Conservation (phyloP, 2,888 invertebrate genomes). For the Tineola bisselliella region DNA sequence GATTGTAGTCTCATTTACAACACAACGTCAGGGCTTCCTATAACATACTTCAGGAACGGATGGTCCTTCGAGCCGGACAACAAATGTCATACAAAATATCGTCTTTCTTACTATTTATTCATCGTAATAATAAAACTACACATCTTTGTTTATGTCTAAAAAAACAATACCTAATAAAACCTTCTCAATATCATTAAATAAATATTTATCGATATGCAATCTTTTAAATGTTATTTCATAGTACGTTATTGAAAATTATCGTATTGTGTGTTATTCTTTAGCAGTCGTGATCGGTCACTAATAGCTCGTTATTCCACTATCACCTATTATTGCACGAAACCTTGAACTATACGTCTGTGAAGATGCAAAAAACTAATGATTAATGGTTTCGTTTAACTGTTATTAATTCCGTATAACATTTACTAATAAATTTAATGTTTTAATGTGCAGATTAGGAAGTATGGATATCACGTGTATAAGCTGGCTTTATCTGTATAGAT, state of each 20-base stretch:
- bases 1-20: too few relatives aligned
- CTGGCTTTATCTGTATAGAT: too few relatives aligned
- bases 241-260: background rate
- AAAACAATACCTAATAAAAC: too few relatives aligned
- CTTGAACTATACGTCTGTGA: conserved; percentile 4
- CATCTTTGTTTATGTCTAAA: too few relatives aligned
- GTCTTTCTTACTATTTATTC: too few relatives aligned
- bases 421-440: background rate
- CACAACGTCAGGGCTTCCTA: too few relatives aligned
- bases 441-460: too few relatives aligned
- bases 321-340: conserved; percentile 2
- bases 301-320: background rate
- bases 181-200: background rate
- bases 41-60: too few relatives aligned
- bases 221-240: background rate
- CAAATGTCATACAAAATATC: too few relatives aligned
- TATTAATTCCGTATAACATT: background rate
- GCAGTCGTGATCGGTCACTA: conserved; percentile 8
- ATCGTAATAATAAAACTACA: too few relatives aligned
- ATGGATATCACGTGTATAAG: too few relatives aligned
- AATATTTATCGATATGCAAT: background rate
- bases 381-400: background rate
- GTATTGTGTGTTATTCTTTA: conserved; percentile 1
- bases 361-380: background rate
- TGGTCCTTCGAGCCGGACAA: too few relatives aligned